Conservation (phyloP, 2,113 vertebrate genomes). For the Syngnathus typhle region DNA sequence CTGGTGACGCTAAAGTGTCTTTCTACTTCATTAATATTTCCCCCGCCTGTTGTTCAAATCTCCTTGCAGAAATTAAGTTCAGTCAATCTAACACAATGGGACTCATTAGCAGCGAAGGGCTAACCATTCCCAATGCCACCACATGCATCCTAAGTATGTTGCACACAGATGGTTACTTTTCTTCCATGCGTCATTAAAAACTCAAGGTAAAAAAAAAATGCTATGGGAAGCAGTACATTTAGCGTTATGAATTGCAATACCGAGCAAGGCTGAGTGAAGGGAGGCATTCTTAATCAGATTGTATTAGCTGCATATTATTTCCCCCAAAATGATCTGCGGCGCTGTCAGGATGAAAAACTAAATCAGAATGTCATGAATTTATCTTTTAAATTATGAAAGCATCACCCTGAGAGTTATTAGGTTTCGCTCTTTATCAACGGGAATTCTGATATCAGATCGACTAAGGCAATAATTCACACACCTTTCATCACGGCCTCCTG, state of each 20-base stretch:
- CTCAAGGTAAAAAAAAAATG: background rate
- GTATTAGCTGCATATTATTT: constrained; percentile 9
- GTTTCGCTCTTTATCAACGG: constrained; percentile 4
- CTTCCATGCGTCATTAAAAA: background rate
- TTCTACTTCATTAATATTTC: constrained; percentile 54
- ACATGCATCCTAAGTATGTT: constrained; percentile 54
- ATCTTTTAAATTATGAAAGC: constrained; percentile 20
- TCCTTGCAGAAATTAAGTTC: constrained; percentile 56
- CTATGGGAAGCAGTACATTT: background rate
- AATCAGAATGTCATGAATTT: constrained; percentile 8
- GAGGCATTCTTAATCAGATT: background rate
- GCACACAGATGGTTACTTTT: constrained; percentile 13
- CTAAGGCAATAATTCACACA: constrained; percentile 32
- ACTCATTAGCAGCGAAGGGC: constrained; percentile 53
- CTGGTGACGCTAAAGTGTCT: constrained; percentile 46
- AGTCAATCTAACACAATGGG: constrained; percentile 51
- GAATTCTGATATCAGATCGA: constrained; percentile 29
- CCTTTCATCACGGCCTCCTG: constrained; percentile 31
- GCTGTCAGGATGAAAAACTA: constrained; percentile 7
- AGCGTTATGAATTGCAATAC: background rate
- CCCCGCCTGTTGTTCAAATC: constrained; percentile 62
- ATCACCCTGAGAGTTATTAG: constrained; percentile 5
- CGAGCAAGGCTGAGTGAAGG: background rate
- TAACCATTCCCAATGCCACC: constrained; percentile 50
- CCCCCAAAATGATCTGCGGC: constrained; percentile 3